These are phyloP conservation scores for Turritopsis rubra DNA, from an alignment of 30 jellyfish, hydroid and myxozoan genomes.

Conservation along the genomic window DNA sequence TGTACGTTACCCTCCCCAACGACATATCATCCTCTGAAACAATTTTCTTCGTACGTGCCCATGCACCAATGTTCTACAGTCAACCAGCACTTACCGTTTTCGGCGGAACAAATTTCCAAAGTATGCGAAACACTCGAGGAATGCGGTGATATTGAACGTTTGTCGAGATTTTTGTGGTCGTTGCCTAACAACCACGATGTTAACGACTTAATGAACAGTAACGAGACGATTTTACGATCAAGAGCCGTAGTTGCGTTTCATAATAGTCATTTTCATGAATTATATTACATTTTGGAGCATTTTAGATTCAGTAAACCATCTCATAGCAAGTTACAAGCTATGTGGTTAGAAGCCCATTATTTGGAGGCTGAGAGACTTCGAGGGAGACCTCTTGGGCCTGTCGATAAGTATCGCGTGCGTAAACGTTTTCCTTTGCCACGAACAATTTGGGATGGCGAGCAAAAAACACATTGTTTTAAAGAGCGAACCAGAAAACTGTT, in stretches of 20 bases:
- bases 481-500: conserved; percentile 82
- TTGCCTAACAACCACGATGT: conserved; percentile 63
- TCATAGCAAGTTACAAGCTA: conserved; percentile 68
- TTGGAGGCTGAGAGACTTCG: conserved; percentile 88
- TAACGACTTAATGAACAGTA: conserved; percentile 51
- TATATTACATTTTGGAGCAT: conserved; percentile 65
- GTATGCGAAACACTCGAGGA: conserved; percentile 90
- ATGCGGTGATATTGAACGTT: conserved; percentile 67
- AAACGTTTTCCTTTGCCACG: conserved; percentile 92
- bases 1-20: neutral
- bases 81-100: conserved; percentile 40
- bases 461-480: conserved; percentile 81
- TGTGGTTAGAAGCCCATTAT: conserved; percentile 96
- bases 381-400: conserved; percentile 93
- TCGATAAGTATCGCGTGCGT: conserved; percentile 84
- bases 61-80: neutral
- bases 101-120: conserved; percentile 89
- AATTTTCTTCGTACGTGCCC: neutral
- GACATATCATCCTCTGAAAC: neutral
- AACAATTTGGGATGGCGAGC: conserved; percentile 98
- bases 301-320: conserved; percentile 59
- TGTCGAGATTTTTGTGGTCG: conserved; percentile 88
- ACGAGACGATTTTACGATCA: conserved; percentile 74
- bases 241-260: conserved; percentile 91
- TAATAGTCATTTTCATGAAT: conserved; percentile 76